phyloP scores from a whole-genome alignment of 2,888 invertebrate genomes.

The Apeira syringaria region DNA sequence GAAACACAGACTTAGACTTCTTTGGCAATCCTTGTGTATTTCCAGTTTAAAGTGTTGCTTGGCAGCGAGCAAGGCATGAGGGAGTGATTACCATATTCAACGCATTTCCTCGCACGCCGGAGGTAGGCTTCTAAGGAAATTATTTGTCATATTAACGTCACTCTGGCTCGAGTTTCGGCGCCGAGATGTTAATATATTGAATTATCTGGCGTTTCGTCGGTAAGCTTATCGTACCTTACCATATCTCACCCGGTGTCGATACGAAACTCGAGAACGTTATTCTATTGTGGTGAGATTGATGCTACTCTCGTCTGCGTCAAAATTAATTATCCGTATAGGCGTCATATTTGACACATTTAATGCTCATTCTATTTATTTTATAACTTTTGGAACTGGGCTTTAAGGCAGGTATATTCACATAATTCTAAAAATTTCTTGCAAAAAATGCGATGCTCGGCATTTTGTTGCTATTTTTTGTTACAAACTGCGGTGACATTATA shows the following conservation, averaged over 20 bases:
- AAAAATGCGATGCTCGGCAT: too few species aligned
- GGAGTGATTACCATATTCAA: conserved; percentile 78
- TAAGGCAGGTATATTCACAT: too few species aligned
- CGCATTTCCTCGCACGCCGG: conserved; percentile 58
- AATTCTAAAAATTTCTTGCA: too few species aligned
- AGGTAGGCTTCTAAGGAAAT: conserved; percentile 73
- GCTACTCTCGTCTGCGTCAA: not conserved
- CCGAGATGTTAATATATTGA: conserved; percentile 72
- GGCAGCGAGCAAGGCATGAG: conserved; percentile 57
- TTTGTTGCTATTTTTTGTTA: too few species aligned
- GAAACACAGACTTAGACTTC: too few species aligned
- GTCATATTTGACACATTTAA: too few species aligned
- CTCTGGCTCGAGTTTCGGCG: conserved; percentile 62
- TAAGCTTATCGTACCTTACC: conserved; percentile 2
- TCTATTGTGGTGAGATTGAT: not conserved
- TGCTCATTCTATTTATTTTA: too few species aligned
- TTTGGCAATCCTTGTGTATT: conserved; percentile 53
- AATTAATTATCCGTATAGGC: not conserved
- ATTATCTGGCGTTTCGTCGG: conserved; percentile 59
- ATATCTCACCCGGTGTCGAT: conserved; percentile 19
- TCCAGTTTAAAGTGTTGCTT: conserved; percentile 58
- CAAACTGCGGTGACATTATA: too few species aligned
- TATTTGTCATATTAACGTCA: conserved; percentile 82
- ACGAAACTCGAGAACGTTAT: conserved; percentile 9
- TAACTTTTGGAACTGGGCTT: too few species aligned